phyloP scores from a whole-genome alignment of 2,797 vertebrate species.

The Mycteria americana region DNA sequence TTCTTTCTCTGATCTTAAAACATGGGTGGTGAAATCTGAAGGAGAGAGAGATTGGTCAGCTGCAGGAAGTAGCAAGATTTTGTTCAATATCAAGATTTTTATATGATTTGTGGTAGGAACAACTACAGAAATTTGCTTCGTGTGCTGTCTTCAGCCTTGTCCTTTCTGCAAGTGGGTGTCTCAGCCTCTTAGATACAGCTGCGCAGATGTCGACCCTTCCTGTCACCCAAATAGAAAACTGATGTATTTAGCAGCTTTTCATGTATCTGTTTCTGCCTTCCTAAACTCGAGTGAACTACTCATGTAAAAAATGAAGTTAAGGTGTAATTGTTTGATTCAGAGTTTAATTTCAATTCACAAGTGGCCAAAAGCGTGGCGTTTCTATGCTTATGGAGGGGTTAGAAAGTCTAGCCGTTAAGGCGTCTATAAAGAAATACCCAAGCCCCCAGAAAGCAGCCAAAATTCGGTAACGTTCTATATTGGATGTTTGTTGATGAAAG shows the following conservation, averaged over 20 bases:
- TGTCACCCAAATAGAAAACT: background rate
- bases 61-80: background rate
- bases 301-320: background rate
- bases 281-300: background rate
- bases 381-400: fast-evolving
- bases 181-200: background rate
- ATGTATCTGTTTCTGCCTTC: background rate
- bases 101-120: background rate
- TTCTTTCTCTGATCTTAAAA: background rate
- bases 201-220: fast-evolving
- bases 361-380: fast-evolving
- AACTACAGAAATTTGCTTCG: background rate
- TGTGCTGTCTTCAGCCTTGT: background rate
- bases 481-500: background rate
- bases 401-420: background rate
- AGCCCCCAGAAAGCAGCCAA: background rate
- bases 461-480: fast-evolving
- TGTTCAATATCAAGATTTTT: background rate
- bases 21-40: background rate
- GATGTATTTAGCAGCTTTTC: background rate
- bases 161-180: background rate
- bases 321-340: background rate
- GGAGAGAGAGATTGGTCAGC: background rate
- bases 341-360: background rate
- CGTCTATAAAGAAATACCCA: background rate